phyloP scores from a whole-genome alignment of 2,888 invertebrate species.

The Philereme vetulata region DNA sequence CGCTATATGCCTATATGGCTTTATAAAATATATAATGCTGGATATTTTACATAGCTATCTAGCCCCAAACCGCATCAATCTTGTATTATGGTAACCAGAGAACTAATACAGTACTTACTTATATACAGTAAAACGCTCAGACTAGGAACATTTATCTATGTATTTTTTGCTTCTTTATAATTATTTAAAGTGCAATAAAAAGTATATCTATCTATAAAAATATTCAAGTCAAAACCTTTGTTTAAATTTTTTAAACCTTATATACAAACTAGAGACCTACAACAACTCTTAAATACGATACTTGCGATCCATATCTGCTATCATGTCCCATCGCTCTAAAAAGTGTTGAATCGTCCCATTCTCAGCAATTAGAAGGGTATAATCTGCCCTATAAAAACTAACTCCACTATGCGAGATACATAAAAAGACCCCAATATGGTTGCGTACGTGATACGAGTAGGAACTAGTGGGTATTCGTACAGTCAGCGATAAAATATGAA shows the following conservation, averaged over 20 bases:
- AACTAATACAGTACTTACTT: no score
- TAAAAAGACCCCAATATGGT: conserved; percentile 38
- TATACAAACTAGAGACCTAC: conserved; percentile 17
- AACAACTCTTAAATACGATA: conserved; percentile 26
- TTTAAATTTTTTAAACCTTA: neutral
- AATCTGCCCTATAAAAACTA: conserved; percentile 48
- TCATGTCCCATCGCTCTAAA: conserved; percentile 29
- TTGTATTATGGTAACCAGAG: no score
- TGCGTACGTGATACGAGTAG: conserved; percentile 39
- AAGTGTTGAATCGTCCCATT: conserved; percentile 39
- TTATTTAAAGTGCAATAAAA: no score
- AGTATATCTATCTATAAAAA: no score
- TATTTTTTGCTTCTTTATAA: no score
- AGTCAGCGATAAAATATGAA: conserved; percentile 1
- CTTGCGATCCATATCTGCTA: conserved; percentile 21
- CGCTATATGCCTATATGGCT: no score
- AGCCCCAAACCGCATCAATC: no score
- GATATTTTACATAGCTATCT: no score
- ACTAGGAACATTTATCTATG: no score
- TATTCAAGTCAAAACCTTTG: no score
- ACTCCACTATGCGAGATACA: conserved; percentile 42
- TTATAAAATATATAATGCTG: no score
- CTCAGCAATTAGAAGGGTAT: conserved; percentile 43
- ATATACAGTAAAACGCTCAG: no score
- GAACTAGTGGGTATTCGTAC: conserved; percentile 13